Percentiles rank a stretch among this genome's conserved stretches.
phyloP scores from a whole-genome alignment of 2,888 invertebrate species.

The Meganola albula region DNA sequence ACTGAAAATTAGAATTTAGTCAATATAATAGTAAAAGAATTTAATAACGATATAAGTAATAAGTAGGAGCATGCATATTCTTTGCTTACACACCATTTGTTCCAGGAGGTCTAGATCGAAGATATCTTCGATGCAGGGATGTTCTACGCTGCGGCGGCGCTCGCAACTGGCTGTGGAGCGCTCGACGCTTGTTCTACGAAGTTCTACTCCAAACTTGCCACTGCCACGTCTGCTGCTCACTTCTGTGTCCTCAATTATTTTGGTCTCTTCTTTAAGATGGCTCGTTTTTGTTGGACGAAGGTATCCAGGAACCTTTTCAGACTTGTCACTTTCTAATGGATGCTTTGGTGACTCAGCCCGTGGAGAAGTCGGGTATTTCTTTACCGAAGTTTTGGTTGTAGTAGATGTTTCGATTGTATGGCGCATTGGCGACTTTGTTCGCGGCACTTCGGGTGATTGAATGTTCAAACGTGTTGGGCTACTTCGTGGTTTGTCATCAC shows the following conservation, averaged over 20 bases:
- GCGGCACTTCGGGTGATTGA: conserved; percentile 42
- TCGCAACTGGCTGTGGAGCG: conserved; percentile 64
- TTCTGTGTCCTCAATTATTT: conserved; percentile 47
- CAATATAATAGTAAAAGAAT: conserved; percentile 30
- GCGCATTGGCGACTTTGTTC: conserved; percentile 42
- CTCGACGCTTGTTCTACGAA: conserved; percentile 77
- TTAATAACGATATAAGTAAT: conserved; percentile 26
- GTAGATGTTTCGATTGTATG: conserved; percentile 39
- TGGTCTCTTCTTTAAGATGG: conserved; percentile 56
- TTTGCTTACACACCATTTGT: conserved; percentile 78
- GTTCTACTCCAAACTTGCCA: conserved; percentile 83
- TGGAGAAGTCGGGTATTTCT: conserved; percentile 38
- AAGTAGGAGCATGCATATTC: conserved; percentile 31
- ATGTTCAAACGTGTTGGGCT: conserved; percentile 40
- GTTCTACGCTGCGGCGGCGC: conserved; percentile 67
- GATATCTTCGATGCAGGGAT: conserved; percentile 83
- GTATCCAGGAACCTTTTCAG: conserved; percentile 55
- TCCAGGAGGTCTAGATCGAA: conserved; percentile 84
- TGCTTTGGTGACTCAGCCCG: conserved; percentile 45
- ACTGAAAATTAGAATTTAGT: conserved; percentile 62
- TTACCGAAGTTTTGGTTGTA: conserved; percentile 34
- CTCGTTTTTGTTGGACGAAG: conserved; percentile 60
- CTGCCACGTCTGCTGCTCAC: conserved; percentile 73
- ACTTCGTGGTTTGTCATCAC: conserved; percentile 36
- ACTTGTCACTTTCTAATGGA: conserved; percentile 35